These are phyloP conservation scores for Lepilemur ruficaudatus DNA, from an alignment of 2,797 vertebrate genomes.

Conservation along the genomic window DNA sequence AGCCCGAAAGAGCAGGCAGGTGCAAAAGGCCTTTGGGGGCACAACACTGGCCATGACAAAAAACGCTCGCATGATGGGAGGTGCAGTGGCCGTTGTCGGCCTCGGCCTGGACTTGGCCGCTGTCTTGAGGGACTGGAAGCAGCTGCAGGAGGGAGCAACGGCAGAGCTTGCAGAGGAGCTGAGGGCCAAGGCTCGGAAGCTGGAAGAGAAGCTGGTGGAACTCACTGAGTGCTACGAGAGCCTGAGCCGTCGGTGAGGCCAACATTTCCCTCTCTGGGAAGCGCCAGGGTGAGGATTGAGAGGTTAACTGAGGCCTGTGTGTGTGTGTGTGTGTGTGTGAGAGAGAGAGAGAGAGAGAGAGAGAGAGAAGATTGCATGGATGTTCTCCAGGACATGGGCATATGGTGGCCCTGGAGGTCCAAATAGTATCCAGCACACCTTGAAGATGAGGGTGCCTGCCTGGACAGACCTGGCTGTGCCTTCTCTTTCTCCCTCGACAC, in stretches of 20 bases:
- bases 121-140: background rate
- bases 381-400: background rate
- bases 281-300: rapidly evolving
- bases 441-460: background rate
- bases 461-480: background rate
- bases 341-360: too few relatives aligned
- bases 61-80: rapidly evolving
- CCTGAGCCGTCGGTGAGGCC: background rate
- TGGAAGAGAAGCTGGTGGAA: background rate
- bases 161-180: background rate
- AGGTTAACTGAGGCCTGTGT: background rate
- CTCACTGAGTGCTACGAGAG: rapidly evolving
- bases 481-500: background rate
- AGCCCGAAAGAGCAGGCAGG: rapidly evolving
- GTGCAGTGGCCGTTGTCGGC: rapidly evolving
- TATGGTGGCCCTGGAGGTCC: background rate
- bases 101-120: background rate
- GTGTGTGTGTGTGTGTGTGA: background rate
- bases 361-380: too few relatives aligned
- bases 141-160: background rate
- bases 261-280: rapidly evolving
- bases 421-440: background rate
- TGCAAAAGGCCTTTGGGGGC: constrained; percentile 39
- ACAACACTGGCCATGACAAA: constrained; percentile 15
- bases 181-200: background rate